Percentiles rank a stretch among this genome's conserved stretches.
These are phyloP conservation scores for Cactoblastis cactorum DNA, from an alignment of 2,888 invertebrate species.

Conservation along the genomic window DNA sequence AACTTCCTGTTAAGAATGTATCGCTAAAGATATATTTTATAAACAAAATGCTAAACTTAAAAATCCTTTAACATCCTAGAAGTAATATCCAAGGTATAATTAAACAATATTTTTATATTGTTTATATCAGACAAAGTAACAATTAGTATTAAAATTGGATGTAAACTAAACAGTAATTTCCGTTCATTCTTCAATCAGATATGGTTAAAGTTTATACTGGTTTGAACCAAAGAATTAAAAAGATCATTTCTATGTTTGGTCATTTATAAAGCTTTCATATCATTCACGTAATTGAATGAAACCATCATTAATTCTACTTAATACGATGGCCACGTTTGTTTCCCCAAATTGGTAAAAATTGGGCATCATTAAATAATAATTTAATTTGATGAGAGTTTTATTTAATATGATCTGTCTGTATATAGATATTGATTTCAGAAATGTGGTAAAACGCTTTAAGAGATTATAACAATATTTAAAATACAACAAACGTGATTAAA, in stretches of 20 bases:
- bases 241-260: conserved; percentile 18
- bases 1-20: too few relatives aligned
- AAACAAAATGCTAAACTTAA: too few relatives aligned
- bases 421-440: conserved; percentile 1
- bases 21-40: too few relatives aligned
- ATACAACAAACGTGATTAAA: too few relatives aligned
- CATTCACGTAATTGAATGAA: conserved; percentile 46
- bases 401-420: background rate
- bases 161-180: background rate
- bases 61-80: too few relatives aligned
- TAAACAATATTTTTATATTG: too few relatives aligned
- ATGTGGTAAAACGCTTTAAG: too few relatives aligned
- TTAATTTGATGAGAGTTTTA: conserved; percentile 17
- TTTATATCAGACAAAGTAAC: background rate
- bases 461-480: too few relatives aligned
- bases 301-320: conserved; percentile 52
- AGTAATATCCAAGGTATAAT: too few relatives aligned
- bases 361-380: conserved; percentile 35
- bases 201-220: background rate
- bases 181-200: background rate
- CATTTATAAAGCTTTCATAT: conserved; percentile 11
- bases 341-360: conserved; percentile 58
- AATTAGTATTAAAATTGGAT: background rate
- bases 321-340: conserved; percentile 34
- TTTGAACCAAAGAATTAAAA: conserved; percentile 24